These are phyloP conservation scores for Drosophila yooni DNA, from an alignment of 2,888 invertebrate genomes.

Conservation along the genomic window DNA sequence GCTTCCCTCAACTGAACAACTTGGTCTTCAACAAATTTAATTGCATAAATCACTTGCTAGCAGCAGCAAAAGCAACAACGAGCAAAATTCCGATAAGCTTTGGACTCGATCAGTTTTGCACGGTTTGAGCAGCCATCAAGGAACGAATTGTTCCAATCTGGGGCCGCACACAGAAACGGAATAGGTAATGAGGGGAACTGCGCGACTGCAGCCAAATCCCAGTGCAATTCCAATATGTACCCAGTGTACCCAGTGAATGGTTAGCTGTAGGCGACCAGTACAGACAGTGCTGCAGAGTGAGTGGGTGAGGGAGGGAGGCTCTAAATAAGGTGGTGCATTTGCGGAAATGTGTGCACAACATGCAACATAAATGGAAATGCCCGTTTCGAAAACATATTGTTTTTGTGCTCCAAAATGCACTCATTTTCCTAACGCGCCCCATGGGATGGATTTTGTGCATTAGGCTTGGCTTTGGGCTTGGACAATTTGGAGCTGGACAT, in stretches of 20 bases:
- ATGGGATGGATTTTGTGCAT: constrained; percentile 36
- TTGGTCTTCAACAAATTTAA: constrained; percentile 2
- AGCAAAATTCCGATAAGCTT: constrained; percentile 36
- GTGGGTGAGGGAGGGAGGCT: background rate
- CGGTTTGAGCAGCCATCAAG: constrained; percentile 34
- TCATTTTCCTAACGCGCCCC: constrained; percentile 79
- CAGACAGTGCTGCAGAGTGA: background rate
- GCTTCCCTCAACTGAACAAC: background rate
- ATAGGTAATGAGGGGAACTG: constrained; percentile 41
- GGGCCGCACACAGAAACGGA: constrained; percentile 53
- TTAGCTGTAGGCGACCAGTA: constrained; percentile 32
- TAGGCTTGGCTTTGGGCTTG: constrained; percentile 1
- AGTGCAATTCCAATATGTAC: constrained; percentile 54
- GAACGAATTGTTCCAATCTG: constrained; percentile 63
- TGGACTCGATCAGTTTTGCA: constrained; percentile 43
- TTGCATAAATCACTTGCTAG: constrained; percentile 47
- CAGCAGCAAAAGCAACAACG: constrained; percentile 16
- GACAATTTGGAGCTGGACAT: constrained; percentile 21
- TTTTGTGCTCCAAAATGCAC: constrained; percentile 78
- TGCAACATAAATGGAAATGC: constrained; percentile 79
- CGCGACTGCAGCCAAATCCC: constrained; percentile 29
- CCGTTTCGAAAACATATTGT: constrained; percentile 80
- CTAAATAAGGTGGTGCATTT: constrained; percentile 60
- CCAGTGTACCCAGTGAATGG: constrained; percentile 59
- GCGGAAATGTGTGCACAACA: constrained; percentile 81